Base-by-base conservation (phyloP, 2,888 invertebrate species). In the Nemurella pictetii region DNA sequence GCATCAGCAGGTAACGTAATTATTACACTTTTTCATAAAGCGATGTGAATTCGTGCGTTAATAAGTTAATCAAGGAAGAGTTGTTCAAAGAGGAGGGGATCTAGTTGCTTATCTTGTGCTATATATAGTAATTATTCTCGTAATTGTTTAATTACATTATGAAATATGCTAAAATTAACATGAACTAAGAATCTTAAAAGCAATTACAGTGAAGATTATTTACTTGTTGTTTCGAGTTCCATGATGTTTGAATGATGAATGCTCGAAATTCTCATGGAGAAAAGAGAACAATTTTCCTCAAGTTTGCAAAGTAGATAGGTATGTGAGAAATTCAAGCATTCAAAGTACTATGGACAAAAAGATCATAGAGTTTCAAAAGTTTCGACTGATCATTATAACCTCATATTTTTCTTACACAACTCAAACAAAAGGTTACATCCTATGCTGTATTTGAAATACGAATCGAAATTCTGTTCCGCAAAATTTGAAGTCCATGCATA, bases 11-110 rank as follows among this genome's bases (percentile, higher is more conserved):
- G 75, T 75, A 75, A 75, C 28, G 28, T 75, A 27, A 75, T 75
- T 75, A 75, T 75, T 75, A 55, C 75, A 28, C 75, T 75, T 75
- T 55, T 75, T 75, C 26, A 75, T 75, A 27, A 75, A 75, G 75
- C 26, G 75, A 75, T 27, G 75, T 75, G 75, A 75, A 28, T 25
- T 75, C 75, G 26, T 27, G 75, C 75, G 28, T 75, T 75, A 75
- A 75, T 75, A 75, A 75, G 75, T 75, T 75, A 26, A 75, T 75
- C 75, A 75, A 27, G 75, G 28, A n/a, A 26, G n/a, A 75, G 75
- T 26, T 28, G 75, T 9, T 9, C n/a, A 27, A 27, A 75, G 26
- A 75, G 9, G 75, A 75, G 20, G 55, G 20, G 55, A 55, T 20
- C 55, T 55, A 2, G 55, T 12, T 55, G 55, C 55, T 55, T 55